Conservation (phyloP, 2,797 vertebrate species). For the Cetoscarus ocellatus region DNA sequence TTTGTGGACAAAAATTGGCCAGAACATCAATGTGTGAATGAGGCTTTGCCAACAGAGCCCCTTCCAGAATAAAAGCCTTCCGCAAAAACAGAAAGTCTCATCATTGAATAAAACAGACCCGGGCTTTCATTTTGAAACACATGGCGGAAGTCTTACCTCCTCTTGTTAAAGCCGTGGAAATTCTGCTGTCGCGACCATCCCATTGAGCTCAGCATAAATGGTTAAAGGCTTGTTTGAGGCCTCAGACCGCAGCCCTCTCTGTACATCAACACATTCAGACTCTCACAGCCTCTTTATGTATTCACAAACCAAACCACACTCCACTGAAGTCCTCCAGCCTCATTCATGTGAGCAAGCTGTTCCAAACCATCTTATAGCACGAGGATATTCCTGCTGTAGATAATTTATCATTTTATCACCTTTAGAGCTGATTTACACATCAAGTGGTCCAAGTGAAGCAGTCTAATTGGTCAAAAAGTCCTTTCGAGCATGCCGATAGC, state of each 20-base stretch:
- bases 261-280: background rate
- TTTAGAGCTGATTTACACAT: constrained; percentile 23
- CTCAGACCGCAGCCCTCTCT: constrained; percentile 9
- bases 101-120: too few species aligned
- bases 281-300: background rate
- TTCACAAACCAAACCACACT: background rate
- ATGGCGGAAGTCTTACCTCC: too few species aligned
- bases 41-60: too few species aligned
- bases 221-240: background rate
- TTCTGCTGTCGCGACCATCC: background rate
- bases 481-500: constrained; percentile 3
- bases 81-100: too few species aligned
- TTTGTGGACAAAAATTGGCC: too few species aligned
- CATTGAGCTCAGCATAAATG: background rate
- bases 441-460: background rate
- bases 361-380: constrained; percentile 20
- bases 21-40: too few species aligned
- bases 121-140: too few species aligned
- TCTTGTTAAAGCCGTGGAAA: background rate
- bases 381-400: background rate
- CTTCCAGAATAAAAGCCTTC: too few species aligned
- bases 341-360: constrained; percentile 1
- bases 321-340: background rate
- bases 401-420: constrained; percentile 9
- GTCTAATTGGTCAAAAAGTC: constrained; percentile 30